phyloP scores from a whole-genome alignment of 1,140 invertebrate species.

The Ruditapes philippinarum region DNA sequence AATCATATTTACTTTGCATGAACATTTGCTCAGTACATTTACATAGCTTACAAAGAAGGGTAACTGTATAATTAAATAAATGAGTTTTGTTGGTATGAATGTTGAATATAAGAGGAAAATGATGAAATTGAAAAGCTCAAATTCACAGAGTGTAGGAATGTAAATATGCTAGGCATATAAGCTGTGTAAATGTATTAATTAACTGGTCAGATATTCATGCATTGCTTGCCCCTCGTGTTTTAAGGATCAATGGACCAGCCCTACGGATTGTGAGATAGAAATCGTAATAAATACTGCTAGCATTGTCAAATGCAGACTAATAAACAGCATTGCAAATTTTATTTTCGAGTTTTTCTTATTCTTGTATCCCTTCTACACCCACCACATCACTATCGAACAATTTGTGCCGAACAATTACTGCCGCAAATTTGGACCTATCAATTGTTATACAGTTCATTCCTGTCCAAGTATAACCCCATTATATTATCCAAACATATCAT shows the following conservation, averaged over 20 bases:
- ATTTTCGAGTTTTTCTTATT: neutral
- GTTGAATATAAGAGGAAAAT: too few relatives aligned
- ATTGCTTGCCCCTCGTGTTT: conserved; percentile 9
- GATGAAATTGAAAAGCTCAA: too few relatives aligned
- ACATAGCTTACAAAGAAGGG: too few relatives aligned
- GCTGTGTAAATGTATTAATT: neutral
- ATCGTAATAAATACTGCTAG: conserved; percentile 21
- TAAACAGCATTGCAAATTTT: conserved; percentile 55
- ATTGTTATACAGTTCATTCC: too few relatives aligned
- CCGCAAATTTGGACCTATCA: too few relatives aligned
- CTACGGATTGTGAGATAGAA: conserved; percentile 41
- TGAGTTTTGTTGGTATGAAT: too few relatives aligned
- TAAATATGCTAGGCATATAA: too few relatives aligned
- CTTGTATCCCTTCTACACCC: neutral
- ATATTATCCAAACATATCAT: too few relatives aligned
- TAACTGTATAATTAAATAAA: too few relatives aligned
- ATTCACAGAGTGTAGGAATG: too few relatives aligned
- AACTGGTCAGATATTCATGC: neutral
- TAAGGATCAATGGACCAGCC: conserved; percentile 43
- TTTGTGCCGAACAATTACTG: too few relatives aligned
- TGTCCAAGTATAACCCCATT: too few relatives aligned
- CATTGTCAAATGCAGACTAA: conserved; percentile 40
- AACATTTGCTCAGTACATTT: neutral
- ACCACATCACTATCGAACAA: neutral
- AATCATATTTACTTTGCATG: neutral